Base-by-base conservation (phyloP, 2,888 invertebrate genomes). In the Gandaritis pyraliata region DNA sequence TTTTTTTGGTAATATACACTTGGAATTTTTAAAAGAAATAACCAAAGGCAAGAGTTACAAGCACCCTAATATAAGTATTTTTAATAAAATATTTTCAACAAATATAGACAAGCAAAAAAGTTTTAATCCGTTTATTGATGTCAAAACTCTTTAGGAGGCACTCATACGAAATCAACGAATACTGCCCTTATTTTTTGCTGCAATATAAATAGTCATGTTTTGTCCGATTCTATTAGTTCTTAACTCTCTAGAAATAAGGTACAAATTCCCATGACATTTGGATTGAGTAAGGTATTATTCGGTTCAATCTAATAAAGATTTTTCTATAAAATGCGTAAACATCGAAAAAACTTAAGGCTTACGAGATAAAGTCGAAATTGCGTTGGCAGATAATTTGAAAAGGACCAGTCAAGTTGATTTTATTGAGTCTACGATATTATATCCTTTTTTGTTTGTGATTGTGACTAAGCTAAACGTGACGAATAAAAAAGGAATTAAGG, bases 91-190 rank as follows among this genome's bases (percentile, higher is more conserved):
- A 11, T 11, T 43, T 43, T 41, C 41, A 45, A 45, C 18, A 45
- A 10, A 23, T 23, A 5, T 12, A 23, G 3, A 3, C 23, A 46
- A 46, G 46, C 23, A 23, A 23, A 45, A 45, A 46, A 8, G 10
- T 16, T 18, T 23, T 23, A 46, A 23, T 23, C 46, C 23, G 6
- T 46, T 41, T 8, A 41, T 30, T 46, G 18, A 47, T 29, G 47
- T 29, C n/a, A 8, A 41, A 47, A 12, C 39, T 53, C 51, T 64
- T 69, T 65, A 49, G 53, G 51, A 64, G 50, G 58, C 67, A 62
- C 54, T 67, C 67, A 64, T 52, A 64, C 39, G 64, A 58, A 67
- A 67, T 51, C 36, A 60, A 62, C 60, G 49, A 64, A 64, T 38
- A 61, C 38, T 29, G 18, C 38, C 58, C 49, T 48, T 63, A 47